These are phyloP conservation scores for Labrus mixtus DNA, from an alignment of 2,113 vertebrate genomes.

Conservation along the genomic window DNA sequence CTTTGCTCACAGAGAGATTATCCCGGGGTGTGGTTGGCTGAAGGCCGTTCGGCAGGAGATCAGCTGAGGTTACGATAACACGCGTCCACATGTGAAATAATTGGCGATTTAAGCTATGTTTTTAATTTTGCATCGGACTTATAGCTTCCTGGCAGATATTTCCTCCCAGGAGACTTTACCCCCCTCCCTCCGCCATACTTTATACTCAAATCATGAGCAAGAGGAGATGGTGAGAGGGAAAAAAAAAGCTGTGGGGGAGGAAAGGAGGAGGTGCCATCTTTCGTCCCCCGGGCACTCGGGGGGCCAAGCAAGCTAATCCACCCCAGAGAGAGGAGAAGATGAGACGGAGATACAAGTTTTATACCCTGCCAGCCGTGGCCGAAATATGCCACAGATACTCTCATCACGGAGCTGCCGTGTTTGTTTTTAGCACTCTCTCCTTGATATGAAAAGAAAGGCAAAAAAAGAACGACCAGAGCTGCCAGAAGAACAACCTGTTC, in stretches of 20 bases:
- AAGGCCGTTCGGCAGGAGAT: conserved; percentile 21
- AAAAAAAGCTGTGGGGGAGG: conserved; percentile 19
- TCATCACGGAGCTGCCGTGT: conserved; percentile 36
- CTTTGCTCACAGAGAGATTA: conserved; percentile 44
- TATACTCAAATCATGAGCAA: conserved; percentile 30
- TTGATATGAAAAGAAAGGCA: conserved; percentile 13
- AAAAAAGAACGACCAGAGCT: not conserved
- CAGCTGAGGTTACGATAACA: conserved; percentile 55
- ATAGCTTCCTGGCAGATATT: conserved; percentile 49
- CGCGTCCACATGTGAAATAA: conserved; percentile 49
- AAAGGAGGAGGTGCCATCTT: conserved; percentile 48
- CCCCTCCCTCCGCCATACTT: not conserved
- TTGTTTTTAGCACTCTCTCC: not conserved
- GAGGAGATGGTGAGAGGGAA: conserved; percentile 13
- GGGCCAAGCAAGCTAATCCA: conserved; percentile 49
- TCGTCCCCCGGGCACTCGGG: conserved; percentile 25
- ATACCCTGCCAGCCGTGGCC: conserved; percentile 34
- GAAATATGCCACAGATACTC: conserved; percentile 45
- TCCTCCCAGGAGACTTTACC: conserved; percentile 41
- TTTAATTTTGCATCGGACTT: conserved; percentile 25
- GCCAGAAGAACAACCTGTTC: not conserved
- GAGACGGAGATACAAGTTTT: conserved; percentile 38
- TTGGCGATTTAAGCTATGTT: conserved; percentile 62
- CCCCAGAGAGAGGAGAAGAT: conserved; percentile 45
- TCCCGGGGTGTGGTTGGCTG: conserved; percentile 52